phyloP scores from a whole-genome alignment of 2,888 invertebrate species.

The Calliopum simillimum region DNA sequence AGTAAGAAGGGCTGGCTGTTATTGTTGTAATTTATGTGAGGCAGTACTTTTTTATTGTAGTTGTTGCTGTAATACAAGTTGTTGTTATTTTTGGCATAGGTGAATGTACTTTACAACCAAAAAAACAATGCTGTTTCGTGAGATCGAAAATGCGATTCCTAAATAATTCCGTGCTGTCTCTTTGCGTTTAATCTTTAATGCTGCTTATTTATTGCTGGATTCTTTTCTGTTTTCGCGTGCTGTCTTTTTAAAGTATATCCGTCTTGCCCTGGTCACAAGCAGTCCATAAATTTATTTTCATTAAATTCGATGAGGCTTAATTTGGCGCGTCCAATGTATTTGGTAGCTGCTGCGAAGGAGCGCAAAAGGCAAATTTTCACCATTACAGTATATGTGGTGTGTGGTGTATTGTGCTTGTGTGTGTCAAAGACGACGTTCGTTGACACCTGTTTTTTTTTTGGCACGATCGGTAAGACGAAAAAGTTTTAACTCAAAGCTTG shows the following conservation, averaged over 20 bases:
- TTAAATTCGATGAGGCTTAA: slow-evolving; percentile 48
- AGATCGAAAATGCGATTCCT: too few species aligned
- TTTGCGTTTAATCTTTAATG: background rate
- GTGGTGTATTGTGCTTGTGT: too few species aligned
- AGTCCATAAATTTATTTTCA: slow-evolving; percentile 47
- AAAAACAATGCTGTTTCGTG: too few species aligned
- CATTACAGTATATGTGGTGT: slow-evolving; percentile 19
- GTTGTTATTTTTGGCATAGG: slow-evolving; percentile 16
- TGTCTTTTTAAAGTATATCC: background rate
- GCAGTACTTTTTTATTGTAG: slow-evolving; percentile 24
- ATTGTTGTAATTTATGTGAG: slow-evolving; percentile 17
- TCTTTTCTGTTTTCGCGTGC: background rate
- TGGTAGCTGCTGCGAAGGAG: slow-evolving; percentile 27
- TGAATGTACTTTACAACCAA: slow-evolving; percentile 15
- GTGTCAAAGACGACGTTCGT: too few species aligned
- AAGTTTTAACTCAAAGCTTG: slow-evolving; percentile 33
- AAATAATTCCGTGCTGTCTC: too few species aligned
- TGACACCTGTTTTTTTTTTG: background rate
- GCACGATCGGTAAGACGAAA: slow-evolving; percentile 37
- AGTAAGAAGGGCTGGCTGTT: background rate
- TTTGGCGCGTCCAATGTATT: slow-evolving; percentile 41
- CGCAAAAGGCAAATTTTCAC: slow-evolving; percentile 16
- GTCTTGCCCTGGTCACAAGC: background rate
- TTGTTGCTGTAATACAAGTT: slow-evolving; percentile 16
- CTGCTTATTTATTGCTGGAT: background rate